Evolutionary conservation across 2,888 invertebrate species (phyloP), one percentile per base, ranked within the genome.

Genomic region (Rhagophthalmus giganteus): DNA sequence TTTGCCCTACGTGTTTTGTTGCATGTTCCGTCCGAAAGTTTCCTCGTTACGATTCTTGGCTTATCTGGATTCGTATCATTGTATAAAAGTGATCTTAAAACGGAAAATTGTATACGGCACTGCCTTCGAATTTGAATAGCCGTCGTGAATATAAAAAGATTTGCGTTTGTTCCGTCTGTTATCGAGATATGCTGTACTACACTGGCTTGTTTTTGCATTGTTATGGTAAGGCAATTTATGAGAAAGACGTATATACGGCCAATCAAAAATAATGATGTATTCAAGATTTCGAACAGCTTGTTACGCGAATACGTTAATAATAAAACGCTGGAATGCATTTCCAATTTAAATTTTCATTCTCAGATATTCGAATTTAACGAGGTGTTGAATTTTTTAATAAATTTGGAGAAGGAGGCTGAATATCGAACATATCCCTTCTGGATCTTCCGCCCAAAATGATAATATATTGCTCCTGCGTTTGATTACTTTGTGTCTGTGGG

Each of bases 201-300:
- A 16, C 13, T 20, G 28, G 25, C 41, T 48, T 54, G 53, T 54
- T 57, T 47, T 51, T 50, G 50, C 47, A 46, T 57, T 57, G 57
- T 57, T 57, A 50, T 42, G 33, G 13, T 12, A 25, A 32, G 54
- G 57, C 57, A 57, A 57, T 57, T 57, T 57, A 50, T 44, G 57
- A 35, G 26, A 32, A 39, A 26, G 45, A 46, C 50, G 54, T 47
- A 40, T 41, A 55, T 31, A 38, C 33, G 41, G 50, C 54, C 57
- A 57, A 57, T 57, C 57, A 57, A 54, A 57, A 57, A 57, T 57
- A 57, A 57, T 57, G 57, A 57, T 57, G 57, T 57, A 54, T 54
- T 57, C 57, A 51, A 54, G 54, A 39, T 42, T 57, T 52, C 49
- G 40, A 53, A 49, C 53, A 49, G 53, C 56, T 56, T 56, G 56